Base-by-base conservation (phyloP, 2,113 vertebrate species). In the Mastomys coucha region DNA sequence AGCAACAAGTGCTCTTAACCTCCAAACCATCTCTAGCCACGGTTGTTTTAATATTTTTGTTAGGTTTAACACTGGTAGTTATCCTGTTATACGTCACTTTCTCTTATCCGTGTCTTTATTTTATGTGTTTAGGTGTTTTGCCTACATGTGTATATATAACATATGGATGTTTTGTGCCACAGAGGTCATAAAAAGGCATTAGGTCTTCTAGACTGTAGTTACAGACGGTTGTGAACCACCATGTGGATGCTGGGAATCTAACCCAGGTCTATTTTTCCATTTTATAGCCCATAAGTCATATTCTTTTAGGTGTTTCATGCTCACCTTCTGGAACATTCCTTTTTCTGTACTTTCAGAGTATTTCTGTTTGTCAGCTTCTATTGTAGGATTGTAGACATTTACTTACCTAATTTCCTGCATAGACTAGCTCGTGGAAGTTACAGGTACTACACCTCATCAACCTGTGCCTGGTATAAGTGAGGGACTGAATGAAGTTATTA, bases 391-490 rank as follows among this genome's bases (percentile, higher is more conserved):
- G 11, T 93, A 73, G 17, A 42, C 89, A 53, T 77, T 93, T 53
- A 45, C 51, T 53, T 94, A 24, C 4, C 65, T 94, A 20, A 39
- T 33, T 63, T 3, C 6, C 20, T 33, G 13, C 11, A 19, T 51
- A 95, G 77, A 87, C 72, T 56, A 97, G 63, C 36, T 88, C 6
- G 36, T 91, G 91, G 28, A 85, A 69, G 39, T 86, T 49, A 81
- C 89, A 39, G 17, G 69, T 67, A 85, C 80, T 31, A 91, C 58
- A 31, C 26, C 85, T 88, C 51, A 72, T 89, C 51, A 91, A 39
- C 69, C 6, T 82, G 28, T 86, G 14, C 22, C 5, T 97, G 73
- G 26, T 93, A 12, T 70, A 89, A 82, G 22, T 91, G 56, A 86
- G 6, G 14, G 42, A 19, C 65, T 96, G 1, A 89, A 2, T 89